phyloP scores from a whole-genome alignment of 2,113 vertebrate species.

The Gracilinanus agilis region DNA sequence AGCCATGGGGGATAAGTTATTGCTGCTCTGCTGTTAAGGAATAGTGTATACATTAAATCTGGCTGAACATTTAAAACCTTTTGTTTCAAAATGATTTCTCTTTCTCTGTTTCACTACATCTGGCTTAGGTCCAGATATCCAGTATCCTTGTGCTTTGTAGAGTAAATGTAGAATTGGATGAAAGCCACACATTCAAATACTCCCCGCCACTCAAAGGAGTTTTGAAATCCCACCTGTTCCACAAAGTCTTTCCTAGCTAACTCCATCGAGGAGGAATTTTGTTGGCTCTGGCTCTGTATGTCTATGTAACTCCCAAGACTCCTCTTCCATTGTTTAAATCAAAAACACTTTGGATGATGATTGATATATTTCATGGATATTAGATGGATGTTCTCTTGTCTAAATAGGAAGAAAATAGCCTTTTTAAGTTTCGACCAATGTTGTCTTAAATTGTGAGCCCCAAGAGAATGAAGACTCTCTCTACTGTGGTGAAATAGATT shows the following conservation, averaged over 20 bases:
- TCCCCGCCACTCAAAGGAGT: neutral
- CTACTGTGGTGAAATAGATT: neutral
- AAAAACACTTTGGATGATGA: neutral
- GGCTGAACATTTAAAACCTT: slow-evolving; percentile 28
- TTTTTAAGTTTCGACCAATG: slow-evolving; percentile 25
- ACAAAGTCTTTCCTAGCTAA: slow-evolving; percentile 10
- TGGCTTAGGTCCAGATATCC: neutral
- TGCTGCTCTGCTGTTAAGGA: neutral
- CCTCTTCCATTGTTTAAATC: slow-evolving; percentile 11
- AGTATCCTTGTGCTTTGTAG: slow-evolving; percentile 29
- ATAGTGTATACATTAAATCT: slow-evolving; percentile 25
- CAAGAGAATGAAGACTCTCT: neutral
- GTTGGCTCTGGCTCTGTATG: neutral
- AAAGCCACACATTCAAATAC: neutral
- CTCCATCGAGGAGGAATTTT: neutral
- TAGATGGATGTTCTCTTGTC: slow-evolving; percentile 20
- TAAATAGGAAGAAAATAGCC: slow-evolving; percentile 12
- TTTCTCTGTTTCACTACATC: neutral
- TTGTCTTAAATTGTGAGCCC: slow-evolving; percentile 36
- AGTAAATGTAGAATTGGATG: neutral
- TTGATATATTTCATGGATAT: slow-evolving; percentile 19
- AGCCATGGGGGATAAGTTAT: slow-evolving; percentile 1
- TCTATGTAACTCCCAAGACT: neutral
- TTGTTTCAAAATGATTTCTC: neutral
- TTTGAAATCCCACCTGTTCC: neutral